phyloP scores from a whole-genome alignment of 2,888 invertebrate species.

The Chesias legatella region DNA sequence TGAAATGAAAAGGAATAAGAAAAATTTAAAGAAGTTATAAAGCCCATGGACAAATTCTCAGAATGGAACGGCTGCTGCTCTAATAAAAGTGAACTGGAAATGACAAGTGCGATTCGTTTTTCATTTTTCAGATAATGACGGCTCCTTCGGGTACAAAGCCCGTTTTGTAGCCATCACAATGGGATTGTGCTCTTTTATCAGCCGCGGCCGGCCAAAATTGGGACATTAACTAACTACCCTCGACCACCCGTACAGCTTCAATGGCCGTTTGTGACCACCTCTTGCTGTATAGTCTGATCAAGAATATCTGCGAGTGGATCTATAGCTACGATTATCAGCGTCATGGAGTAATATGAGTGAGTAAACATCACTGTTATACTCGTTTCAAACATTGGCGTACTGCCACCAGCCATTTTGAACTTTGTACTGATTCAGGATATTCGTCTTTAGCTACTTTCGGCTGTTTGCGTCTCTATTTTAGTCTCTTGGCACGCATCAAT shows the following conservation, averaged over 20 bases:
- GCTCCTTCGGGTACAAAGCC: constrained; percentile 67
- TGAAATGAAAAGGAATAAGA: constrained; percentile 17
- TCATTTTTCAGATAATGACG: constrained; percentile 73
- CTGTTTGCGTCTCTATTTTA: constrained; percentile 63
- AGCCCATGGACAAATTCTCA: constrained; percentile 42
- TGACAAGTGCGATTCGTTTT: constrained; percentile 73
- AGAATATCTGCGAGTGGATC: constrained; percentile 12
- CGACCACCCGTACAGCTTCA: constrained; percentile 40
- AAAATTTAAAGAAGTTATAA: constrained; percentile 11
- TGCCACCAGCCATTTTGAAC: constrained; percentile 66
- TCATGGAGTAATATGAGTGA: constrained; percentile 30
- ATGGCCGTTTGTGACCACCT: constrained; percentile 37
- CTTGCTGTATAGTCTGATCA: constrained; percentile 19
- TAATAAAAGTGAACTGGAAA: constrained; percentile 55
- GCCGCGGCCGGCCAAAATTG: constrained; percentile 64
- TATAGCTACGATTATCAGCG: constrained; percentile 13
- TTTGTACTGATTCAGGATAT: constrained; percentile 74
- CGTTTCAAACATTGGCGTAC: constrained; percentile 53
- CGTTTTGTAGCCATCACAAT: constrained; percentile 73
- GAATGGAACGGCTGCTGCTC: constrained; percentile 38
- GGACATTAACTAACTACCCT: constrained; percentile 57
- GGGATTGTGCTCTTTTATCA: constrained; percentile 76
- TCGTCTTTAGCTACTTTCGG: constrained; percentile 58
- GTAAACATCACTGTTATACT: constrained; percentile 44
- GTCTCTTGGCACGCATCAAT: constrained; percentile 52